Evolutionary conservation across 2,113 vertebrate genomes (phyloP), one percentile per base, ranked within the genome.

Genomic region (Typhlomys cinereus): DNA sequence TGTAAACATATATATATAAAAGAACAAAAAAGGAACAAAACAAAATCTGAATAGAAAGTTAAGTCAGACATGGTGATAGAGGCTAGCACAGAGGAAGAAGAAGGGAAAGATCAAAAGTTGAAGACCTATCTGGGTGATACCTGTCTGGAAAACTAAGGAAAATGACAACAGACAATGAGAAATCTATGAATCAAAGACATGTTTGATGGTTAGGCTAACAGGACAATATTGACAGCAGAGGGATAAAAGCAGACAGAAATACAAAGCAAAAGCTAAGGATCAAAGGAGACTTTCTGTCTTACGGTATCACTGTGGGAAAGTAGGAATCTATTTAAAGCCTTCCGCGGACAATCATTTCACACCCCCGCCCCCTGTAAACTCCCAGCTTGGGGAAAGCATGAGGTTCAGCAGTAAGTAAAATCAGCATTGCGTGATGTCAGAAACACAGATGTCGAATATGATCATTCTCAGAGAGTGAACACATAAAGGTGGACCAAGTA

Each of bases 371-470:
- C 13, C 15, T 70, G 36, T 20, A 81, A 46, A 25, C 57, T 86
- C 62, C 69, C 57, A n/a, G n/a, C 20, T 59, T 13, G 48, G 34
- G 50, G 9, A 67, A 91, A 80, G 31, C 17, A 4, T 8, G 41
- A 17, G 27, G 36, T n/a, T 61, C 14, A 48, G 21, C 0, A 2
- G 20, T 4, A 0, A 17, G 23, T 4, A 0, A 17, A 18, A 69
- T 48, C 27, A 67, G 7, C n/a, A 31, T 70, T 59, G 46, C 5
- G 4, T 11, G 20, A 21, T 29, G 25, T 2, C 17, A 39, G 27
- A 4, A 25, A 20, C 5, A 10, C 0, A 57, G 67, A 69, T 46
- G 74, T 71, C 46, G 66, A 90, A 6, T 1, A 48, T 21, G 59
- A n/a, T n/a, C 18, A 17, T 18, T 76, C 29, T 89, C 27, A 61